Evolutionary conservation across 2,797 vertebrate species (phyloP).

Genomic region (Astyanax mexicanus): DNA sequence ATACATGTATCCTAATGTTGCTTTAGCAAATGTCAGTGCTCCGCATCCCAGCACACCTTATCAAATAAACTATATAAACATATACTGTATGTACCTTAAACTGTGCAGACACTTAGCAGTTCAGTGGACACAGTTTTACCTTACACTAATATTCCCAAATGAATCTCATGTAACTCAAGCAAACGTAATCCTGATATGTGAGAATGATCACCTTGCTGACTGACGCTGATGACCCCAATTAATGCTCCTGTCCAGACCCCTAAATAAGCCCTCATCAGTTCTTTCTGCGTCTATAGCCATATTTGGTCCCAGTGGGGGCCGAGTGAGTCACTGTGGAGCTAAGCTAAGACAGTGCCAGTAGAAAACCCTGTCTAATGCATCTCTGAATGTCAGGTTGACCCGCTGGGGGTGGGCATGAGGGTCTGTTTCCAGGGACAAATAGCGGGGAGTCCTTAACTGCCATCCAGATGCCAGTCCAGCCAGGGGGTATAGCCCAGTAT

Average conservation of each 20-base stretch:
- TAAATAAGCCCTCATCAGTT: conserved; percentile 42
- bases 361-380: conserved; percentile 20
- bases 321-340: not conserved
- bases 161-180: not conserved
- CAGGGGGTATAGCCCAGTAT: not conserved
- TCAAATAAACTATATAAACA: not conserved
- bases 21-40: not conserved
- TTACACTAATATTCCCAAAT: not conserved
- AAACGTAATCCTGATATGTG: conserved; percentile 3
- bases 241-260: conserved; percentile 19
- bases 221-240: conserved; percentile 30
- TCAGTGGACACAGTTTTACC: not conserved
- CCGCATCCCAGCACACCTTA: too few relatives aligned
- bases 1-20: not conserved
- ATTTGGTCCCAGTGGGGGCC: conserved; percentile 15
- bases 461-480: not conserved
- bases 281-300: conserved; percentile 35
- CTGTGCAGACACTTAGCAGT: not conserved
- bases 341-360: conserved; percentile 18
- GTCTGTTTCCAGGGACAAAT: not conserved
- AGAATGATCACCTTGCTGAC: conserved; percentile 16
- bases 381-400: not conserved
- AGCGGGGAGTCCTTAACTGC: not conserved
- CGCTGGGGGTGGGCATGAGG: not conserved
- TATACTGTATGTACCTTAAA: not conserved